Base-by-base conservation (phyloP, 1,140 invertebrate genomes). In the Eurosta solidaginis region DNA sequence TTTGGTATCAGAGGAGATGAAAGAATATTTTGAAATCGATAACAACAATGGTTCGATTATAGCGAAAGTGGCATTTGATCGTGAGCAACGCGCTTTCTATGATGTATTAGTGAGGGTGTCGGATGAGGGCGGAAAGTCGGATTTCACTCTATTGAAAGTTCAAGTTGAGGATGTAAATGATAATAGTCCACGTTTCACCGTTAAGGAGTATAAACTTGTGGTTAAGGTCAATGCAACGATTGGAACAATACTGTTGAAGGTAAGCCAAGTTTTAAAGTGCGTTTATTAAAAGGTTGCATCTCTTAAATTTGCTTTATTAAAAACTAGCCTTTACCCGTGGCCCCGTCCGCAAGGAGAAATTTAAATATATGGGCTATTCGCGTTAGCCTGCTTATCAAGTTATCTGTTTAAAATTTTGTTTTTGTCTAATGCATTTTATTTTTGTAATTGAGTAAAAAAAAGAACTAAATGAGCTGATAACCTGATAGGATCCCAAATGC, bases 121-220 rank as follows among this genome's bases (percentile, higher is more conserved):
- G 14, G 96, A 98, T 88, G 93, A 93, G 63, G 96, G 96, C 52
- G 94, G 94, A 5, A 91, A 92, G 84, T 92, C 93, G 68, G 94
- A 93, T 4, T 96, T 95, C 86, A 91, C 95, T 2, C 92, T 91
- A 7, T 91, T 98, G 5, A 89, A 93, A 82, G 92, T 98, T 9
- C 92, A 91, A 81, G 92, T 98, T 9, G 89, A 88, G 3, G 96
- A 98, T 89, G 91, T 92, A 75, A 98, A 98, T 89, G 97, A 98
- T 84, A 96, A 97, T 88, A 87, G 92, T 59, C 97, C 97, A 1
- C 87, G 89, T 59, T 98, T 98, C 88, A 88, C 92, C 40, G 87
- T 95, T 17, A 91, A 91, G 73, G 95, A 96, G 87, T 96, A 96
- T 83, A 94, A 94, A 87, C 92, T 91, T 3, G 92, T 92, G 40